These are phyloP conservation scores for Ypsolopha scabrella DNA, from an alignment of 2,888 invertebrate genomes.

Conservation along the genomic window DNA sequence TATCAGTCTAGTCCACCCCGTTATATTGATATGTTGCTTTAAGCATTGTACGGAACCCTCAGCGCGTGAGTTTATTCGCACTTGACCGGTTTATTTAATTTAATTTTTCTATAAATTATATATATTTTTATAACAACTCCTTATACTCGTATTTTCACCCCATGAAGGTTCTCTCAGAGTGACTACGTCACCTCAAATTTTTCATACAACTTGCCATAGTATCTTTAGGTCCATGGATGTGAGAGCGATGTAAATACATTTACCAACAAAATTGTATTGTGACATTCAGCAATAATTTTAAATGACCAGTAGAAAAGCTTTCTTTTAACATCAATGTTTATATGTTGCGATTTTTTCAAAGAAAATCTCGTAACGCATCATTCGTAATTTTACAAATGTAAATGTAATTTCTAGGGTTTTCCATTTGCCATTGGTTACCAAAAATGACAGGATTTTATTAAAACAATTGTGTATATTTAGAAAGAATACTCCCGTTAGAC, in stretches of 20 bases:
- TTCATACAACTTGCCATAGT: slow-evolving; percentile 15
- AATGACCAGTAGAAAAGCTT: slow-evolving; percentile 3
- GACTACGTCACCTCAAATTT: too few species aligned
- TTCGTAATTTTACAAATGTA: slow-evolving; percentile 59
- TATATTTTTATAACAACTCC: too few species aligned
- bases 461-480: slow-evolving; percentile 64
- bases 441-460: slow-evolving; percentile 67
- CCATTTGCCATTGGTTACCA: slow-evolving; percentile 67
- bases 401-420: slow-evolving; percentile 54
- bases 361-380: slow-evolving; percentile 40
- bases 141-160: too few species aligned
- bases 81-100: too few species aligned
- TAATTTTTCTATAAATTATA: too few species aligned
- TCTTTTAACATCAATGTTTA: slow-evolving; percentile 12
- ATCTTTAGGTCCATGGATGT: neutral
- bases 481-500: slow-evolving; percentile 56
- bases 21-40: too few species aligned
- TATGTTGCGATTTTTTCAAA: slow-evolving; percentile 41
- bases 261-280: slow-evolving; percentile 28
- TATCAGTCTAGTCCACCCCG: too few species aligned
- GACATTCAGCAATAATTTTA: slow-evolving; percentile 52
- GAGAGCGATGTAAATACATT: slow-evolving; percentile 1
- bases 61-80: too few species aligned
- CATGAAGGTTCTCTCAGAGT: too few species aligned
- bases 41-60: too few species aligned